Evolutionary conservation across 1,140 invertebrate species (phyloP), one percentile per base, ranked within the genome.

Genomic region (Oscheius sp.): DNA sequence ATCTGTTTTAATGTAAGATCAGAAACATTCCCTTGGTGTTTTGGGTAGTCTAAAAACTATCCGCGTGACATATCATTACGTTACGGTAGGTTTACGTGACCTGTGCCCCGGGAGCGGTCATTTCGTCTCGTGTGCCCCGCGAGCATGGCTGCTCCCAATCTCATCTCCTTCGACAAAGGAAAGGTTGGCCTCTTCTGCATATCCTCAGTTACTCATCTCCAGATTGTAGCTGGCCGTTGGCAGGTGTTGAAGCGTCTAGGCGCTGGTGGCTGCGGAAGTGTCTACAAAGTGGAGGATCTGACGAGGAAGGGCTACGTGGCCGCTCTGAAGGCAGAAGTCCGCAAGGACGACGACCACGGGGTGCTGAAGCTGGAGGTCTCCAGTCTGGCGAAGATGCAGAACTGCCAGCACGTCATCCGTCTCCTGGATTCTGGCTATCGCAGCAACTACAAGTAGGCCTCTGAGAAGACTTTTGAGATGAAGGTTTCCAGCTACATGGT

Each of bases 401-500:
- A 68, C 15, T n/a, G 15, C 1, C 20, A 32, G 4, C 31, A 68
- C 23, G 67, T 68, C 13, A 32, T 68, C 2, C 52, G 55, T 10
- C 26, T 58, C 4, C 58, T 68, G 13, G 67, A 68, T n/a, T 59
- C 23, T 29, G 67, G 67, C 15, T 58, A 59, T 23, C 52, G 67
- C 3, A 38, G 35, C 10, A 32, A 42, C 18, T 68, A 68, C 31
- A 68, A 31, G 65, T 67, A 42, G 3, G 7, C 3, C 23, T 26
- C n/a, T n/a, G 2, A 18, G 2, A 26, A 34, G 3, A 7, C 18
- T 55, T 52, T 55, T 18, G 1, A 3, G 23, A 20, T n/a, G 23
- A 65, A 7, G 18, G 23, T 23, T 62, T 80, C 36, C 52, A 74
- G 75, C 34, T 79, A 72, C 67, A 78, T 79, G 34, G 78, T 79